Evolutionary conservation across 2,888 invertebrate genomes (phyloP), one percentile per base, ranked within the genome.

Genomic region (Yponomeuta malinellus): DNA sequence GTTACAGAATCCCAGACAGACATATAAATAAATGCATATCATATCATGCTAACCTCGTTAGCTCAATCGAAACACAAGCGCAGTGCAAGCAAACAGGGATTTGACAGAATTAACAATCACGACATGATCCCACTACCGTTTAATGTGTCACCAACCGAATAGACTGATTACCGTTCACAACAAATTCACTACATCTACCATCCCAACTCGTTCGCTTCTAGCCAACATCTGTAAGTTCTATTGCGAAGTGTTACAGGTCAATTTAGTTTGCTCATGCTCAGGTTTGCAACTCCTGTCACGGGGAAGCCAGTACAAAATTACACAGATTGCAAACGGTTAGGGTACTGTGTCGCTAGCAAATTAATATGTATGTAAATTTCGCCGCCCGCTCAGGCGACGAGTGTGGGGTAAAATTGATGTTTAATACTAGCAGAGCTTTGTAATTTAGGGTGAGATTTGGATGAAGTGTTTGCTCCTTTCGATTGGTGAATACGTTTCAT

Each of bases 301-400:
- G 70, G 63, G 70, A 63, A 63, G 65, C 65, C 81, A 79, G 79
- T 77, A 81, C 84, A 85, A 87, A 88, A 89, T 89, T 87, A 88
- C 87, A 88, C 85, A 89, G 87, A 89, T 88, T 87, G 88, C 80
- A 78, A 83, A 81, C 83, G 76, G 82, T 80, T 74, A 75, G 81
- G 82, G 81, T 83, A 43, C 33, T 43, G 43, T 23, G 52, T 48
- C 23, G 82, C 85, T 79, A 83, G 85, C 89, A 89, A 89, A 90
- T 90, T 90, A 90, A 90, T 91, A 90, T 75, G 89, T 88, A 91
- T 91, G 90, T 86, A 90, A 90, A 90, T 90, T 87, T 85, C 79
- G 79, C 82, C 76, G 83, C 80, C 73, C 81, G 79, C 78, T 76
- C 73, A 79, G 78, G 76, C 77, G 74, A 77, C 73, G 76, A 71